Evolutionary conservation across 2,888 invertebrate genomes (phyloP), one percentile per base, ranked within the genome.

Genomic region (Cotesia congregata): DNA sequence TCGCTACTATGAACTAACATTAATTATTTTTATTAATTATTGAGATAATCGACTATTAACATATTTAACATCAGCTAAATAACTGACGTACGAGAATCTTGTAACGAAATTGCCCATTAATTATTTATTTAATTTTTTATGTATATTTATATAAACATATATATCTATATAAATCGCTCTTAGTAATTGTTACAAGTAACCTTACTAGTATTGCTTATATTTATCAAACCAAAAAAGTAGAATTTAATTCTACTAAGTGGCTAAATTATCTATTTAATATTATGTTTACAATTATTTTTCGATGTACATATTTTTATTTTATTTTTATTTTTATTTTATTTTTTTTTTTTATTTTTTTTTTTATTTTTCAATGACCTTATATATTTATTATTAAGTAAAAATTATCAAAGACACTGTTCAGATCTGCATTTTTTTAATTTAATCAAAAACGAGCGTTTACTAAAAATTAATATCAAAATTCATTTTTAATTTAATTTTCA

Each of bases 1-100:
- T 81, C 82, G 83, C 83, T 81, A 84, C 83, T 82, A 72, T 59
- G 83, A 84, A 81, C 83, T 82, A 86, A 41, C 9, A 68, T 9
- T 20, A 68, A 68, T 20, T 15, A 17, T 17, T n/a, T 15, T 4
- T 15, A n/a, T 20, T 68, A 40, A 41, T 41, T 7, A 62, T 5
- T 15, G 15, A 7, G 62, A 62, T 62, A 62, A 62, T 59, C 39
- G 69, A 70, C 69, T 70, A 70, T 70, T 30, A 60, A 70, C 68
- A 40, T 70, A 59, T 70, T 30, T 6, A 68, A 68, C 68, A 41
- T 40, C 17, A 68, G 40, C 15, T n/a, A 12, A 67, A 12, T 38
- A 20, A 67, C 67, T 20, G 68, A 68, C 15, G 40, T 68, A 68
- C 40, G 12, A 68, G 50, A 68, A 68, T 65, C 64, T 75, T 74